phyloP scores from a whole-genome alignment of 2,113 vertebrate species.

The Patagioenas fasciata region DNA sequence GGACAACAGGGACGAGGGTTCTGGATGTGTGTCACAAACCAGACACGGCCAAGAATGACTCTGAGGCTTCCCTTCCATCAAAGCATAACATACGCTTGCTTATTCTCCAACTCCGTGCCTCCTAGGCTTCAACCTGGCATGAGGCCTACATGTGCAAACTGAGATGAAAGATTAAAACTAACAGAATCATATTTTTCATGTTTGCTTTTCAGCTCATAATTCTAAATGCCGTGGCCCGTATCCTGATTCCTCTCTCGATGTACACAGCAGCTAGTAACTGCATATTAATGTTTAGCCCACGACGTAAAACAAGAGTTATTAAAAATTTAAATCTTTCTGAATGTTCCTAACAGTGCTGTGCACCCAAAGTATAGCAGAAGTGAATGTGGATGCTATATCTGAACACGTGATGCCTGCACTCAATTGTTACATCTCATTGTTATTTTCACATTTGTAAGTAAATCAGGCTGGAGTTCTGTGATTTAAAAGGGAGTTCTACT shows the following conservation, averaged over 20 bases:
- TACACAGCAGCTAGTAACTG: background rate
- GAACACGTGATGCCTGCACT: background rate
- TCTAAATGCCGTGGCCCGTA: conserved; percentile 9
- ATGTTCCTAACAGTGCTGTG: background rate
- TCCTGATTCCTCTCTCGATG: conserved; percentile 4
- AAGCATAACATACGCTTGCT: background rate
- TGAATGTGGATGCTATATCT: background rate
- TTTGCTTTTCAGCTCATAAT: background rate
- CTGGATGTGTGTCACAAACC: background rate
- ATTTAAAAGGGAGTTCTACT: background rate
- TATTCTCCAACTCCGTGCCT: background rate
- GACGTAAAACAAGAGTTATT: background rate
- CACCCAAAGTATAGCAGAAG: background rate
- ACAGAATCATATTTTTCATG: background rate
- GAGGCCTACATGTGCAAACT: background rate
- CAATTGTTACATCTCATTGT: background rate
- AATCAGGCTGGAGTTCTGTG: background rate
- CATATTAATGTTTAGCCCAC: background rate
- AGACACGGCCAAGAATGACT: background rate
- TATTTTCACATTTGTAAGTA: background rate
- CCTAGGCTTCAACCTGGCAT: background rate
- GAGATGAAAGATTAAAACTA: conserved; percentile 6
- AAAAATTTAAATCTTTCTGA: background rate
- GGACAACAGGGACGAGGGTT: too few relatives aligned
- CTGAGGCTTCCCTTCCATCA: background rate